Evolutionary conservation across 2,113 vertebrate genomes (phyloP).

Genomic region (Platichthys stellatus): DNA sequence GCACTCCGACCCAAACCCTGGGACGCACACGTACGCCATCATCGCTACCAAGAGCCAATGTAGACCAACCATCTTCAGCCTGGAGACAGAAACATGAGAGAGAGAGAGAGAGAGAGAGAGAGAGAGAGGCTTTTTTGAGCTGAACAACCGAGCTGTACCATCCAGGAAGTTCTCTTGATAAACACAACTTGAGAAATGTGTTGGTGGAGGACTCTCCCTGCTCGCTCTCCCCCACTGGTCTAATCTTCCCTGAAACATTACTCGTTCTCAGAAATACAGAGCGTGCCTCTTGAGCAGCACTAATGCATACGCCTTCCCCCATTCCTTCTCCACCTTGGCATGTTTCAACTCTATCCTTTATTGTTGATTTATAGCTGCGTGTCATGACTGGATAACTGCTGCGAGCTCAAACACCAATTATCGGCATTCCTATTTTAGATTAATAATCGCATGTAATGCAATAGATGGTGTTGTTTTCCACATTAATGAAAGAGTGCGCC

Average conservation of each 20-base stretch:
- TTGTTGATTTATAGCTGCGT: constrained; percentile 17
- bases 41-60: constrained; percentile 73
- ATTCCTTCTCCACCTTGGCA: background rate
- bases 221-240: too few species aligned
- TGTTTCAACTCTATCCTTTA: background rate
- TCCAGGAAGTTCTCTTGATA: too few species aligned
- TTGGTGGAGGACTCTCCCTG: too few species aligned
- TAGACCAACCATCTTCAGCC: constrained; percentile 78
- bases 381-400: constrained; percentile 6
- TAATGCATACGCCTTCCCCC: background rate
- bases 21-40: constrained; percentile 73
- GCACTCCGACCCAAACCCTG: constrained; percentile 73
- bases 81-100: background rate
- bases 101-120: background rate
- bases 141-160: background rate
- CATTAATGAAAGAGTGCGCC: background rate
- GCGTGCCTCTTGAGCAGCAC: too few species aligned
- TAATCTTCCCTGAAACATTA: background rate
- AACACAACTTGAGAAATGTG: too few species aligned
- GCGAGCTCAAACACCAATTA: background rate
- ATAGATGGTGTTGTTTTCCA: constrained; percentile 14
- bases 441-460: background rate
- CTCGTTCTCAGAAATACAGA: background rate
- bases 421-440: background rate
- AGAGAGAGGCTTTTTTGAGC: background rate